Conservation (phyloP, 2,888 invertebrate species). For the Smittia sp. region DNA sequence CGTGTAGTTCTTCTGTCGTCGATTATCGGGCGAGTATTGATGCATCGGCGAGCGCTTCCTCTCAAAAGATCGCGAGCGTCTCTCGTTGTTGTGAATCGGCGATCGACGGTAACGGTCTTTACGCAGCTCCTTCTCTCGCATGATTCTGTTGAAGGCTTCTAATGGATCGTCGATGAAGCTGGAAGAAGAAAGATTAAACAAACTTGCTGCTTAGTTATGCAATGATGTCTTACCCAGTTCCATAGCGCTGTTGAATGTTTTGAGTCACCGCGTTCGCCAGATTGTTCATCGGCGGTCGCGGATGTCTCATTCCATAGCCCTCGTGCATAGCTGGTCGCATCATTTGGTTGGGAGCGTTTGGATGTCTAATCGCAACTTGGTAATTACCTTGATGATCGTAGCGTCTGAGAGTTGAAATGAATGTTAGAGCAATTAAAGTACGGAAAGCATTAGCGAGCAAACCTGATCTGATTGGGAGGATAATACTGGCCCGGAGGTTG, state of each 20-base stretch:
- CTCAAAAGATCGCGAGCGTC: constrained; percentile 52
- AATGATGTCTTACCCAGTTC: constrained; percentile 48
- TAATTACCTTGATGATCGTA: constrained; percentile 20
- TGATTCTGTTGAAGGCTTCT: constrained; percentile 82
- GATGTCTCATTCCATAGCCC: constrained; percentile 43
- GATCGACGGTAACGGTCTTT: constrained; percentile 56
- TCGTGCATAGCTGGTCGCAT: constrained; percentile 42
- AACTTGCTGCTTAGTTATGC: neutral
- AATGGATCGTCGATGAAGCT: constrained; percentile 80
- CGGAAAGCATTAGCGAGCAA: neutral
- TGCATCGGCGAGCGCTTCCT: constrained; percentile 42
- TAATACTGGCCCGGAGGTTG: constrained; percentile 12
- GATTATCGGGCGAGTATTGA: constrained; percentile 45
- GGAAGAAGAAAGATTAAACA: constrained; percentile 42
- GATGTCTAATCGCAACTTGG: neutral
- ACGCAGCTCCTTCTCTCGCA: constrained; percentile 72
- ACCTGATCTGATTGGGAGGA: neutral
- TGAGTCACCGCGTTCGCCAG: constrained; percentile 50
- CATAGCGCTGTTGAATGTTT: constrained; percentile 47
- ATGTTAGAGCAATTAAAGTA: neutral
- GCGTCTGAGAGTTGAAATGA: constrained; percentile 55
- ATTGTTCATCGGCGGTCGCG: constrained; percentile 44
- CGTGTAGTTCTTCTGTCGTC: constrained; percentile 47
- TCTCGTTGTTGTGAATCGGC: constrained; percentile 54
- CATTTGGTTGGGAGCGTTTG: constrained; percentile 40